These are phyloP conservation scores for Danio albolineatus DNA, from an alignment of 2,797 vertebrate species.

Conservation along the genomic window DNA sequence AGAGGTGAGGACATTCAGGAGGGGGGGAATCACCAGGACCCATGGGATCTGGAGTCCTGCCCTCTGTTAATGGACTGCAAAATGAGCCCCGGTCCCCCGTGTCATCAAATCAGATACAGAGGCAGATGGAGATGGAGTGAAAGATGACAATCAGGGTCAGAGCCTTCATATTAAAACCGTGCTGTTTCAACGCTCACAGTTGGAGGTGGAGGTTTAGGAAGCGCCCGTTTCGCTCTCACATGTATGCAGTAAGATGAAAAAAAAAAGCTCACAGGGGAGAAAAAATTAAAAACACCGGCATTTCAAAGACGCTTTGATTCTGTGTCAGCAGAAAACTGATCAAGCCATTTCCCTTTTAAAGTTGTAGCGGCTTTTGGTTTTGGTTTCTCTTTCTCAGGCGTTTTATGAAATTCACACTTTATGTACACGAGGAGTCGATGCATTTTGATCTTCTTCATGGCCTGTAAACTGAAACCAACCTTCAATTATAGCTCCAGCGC, in stretches of 20 bases:
- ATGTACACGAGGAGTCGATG: not conserved
- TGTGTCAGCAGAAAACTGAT: slow-evolving; percentile 1
- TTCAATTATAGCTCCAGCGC: slow-evolving; percentile 26
- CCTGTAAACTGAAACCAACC: slow-evolving; percentile 24
- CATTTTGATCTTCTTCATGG: slow-evolving; percentile 23
- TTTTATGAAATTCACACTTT: slow-evolving; percentile 18
- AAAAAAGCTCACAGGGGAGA: slow-evolving; percentile 9
- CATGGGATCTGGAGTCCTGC: slow-evolving; percentile 70
- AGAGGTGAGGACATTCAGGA: slow-evolving; percentile 61
- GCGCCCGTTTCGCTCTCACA: not conserved
- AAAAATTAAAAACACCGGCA: not conserved
- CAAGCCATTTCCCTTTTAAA: not conserved
- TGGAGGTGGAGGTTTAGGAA: slow-evolving; percentile 22
- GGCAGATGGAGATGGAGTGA: slow-evolving; percentile 61
- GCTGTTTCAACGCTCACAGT: slow-evolving; percentile 45
- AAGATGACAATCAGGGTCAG: slow-evolving; percentile 59
- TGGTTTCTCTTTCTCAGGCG: not conserved
- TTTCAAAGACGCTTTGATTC: slow-evolving; percentile 30
- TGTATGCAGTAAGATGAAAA: slow-evolving; percentile 5
- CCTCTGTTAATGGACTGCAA: slow-evolving; percentile 93
- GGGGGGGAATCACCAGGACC: slow-evolving; percentile 53
- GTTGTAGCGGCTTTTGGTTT: not conserved
- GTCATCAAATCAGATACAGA: slow-evolving; percentile 75
- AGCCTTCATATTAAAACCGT: slow-evolving; percentile 58
- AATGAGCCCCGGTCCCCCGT: slow-evolving; percentile 84